Conservation (phyloP, 1,140 invertebrate species). For the Drosophila takahashii region DNA sequence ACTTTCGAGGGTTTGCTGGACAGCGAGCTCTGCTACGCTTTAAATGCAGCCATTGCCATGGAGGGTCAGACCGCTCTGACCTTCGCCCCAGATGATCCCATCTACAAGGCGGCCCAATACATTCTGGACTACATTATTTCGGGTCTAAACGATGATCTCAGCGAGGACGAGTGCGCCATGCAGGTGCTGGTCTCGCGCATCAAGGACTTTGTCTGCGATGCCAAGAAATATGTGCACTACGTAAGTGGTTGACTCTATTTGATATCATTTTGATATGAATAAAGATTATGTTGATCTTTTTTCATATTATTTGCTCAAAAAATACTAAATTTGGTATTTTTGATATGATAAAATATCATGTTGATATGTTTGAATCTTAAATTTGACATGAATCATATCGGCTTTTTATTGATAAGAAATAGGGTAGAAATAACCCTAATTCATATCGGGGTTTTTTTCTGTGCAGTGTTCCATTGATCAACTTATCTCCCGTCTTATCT, state of each 20-base stretch:
- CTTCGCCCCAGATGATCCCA: conserved; percentile 69
- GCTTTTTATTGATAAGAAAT: too few relatives aligned
- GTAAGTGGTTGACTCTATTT: conserved; percentile 35
- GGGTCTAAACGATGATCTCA: conserved; percentile 66
- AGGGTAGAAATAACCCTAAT: too few relatives aligned
- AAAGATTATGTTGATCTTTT: too few relatives aligned
- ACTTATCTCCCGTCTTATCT: too few relatives aligned
- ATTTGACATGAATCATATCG: too few relatives aligned
- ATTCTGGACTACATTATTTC: conserved; percentile 69
- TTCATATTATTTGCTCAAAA: too few relatives aligned
- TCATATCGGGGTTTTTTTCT: too few relatives aligned
- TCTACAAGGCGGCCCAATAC: conserved; percentile 79
- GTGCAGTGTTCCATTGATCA: too few relatives aligned
- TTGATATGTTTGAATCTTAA: too few relatives aligned
- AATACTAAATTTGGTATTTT: too few relatives aligned
- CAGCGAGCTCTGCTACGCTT: conserved; percentile 68
- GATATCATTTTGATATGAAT: too few relatives aligned
- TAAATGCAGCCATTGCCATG: conserved; percentile 73
- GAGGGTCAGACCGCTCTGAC: conserved; percentile 53
- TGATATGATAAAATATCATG: too few relatives aligned
- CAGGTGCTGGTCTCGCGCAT: conserved; percentile 50
- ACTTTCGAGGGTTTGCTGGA: conserved; percentile 72
- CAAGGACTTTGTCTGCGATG: conserved; percentile 68
- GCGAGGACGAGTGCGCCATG: conserved; percentile 57
- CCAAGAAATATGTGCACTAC: conserved; percentile 75